Percentiles rank a stretch among this genome's conserved stretches.
Conservation (phyloP, 2,797 vertebrate genomes). For the Leontopithecus rosalia region DNA sequence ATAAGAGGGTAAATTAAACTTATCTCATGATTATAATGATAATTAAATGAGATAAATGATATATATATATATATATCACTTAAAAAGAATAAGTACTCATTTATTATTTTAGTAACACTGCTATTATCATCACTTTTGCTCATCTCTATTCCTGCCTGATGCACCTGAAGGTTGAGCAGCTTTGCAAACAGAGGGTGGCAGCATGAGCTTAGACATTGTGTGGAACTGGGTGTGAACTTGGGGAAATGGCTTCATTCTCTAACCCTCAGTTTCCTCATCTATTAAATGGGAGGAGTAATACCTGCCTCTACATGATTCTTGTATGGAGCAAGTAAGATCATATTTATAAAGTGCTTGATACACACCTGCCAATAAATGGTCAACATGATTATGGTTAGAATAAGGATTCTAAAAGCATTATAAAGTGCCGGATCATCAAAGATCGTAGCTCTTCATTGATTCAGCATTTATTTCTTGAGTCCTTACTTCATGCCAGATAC, state of each 20-base stretch:
- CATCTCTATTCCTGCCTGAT: not conserved
- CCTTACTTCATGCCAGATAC: not conserved
- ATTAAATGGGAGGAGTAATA: not conserved
- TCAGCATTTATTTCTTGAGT: not conserved
- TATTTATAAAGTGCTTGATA: not conserved
- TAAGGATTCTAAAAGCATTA: not conserved
- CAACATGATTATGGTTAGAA: not conserved
- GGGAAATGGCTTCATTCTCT: not conserved
- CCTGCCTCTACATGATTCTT: not conserved
- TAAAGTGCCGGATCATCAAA: not conserved
- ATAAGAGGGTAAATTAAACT: not conserved
- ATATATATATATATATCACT: not conserved
- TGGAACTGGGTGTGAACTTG: not conserved
- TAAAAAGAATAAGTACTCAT: not conserved
- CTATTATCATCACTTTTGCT: not conserved
- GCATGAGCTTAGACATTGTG: too few relatives aligned
- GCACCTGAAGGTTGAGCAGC: not conserved
- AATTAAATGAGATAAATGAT: not conserved
- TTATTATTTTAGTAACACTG: not conserved
- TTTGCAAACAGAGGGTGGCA: not conserved
- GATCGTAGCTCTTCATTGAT: not conserved
- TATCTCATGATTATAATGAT: not conserved
- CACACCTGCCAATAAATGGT: not conserved
- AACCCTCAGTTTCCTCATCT: not conserved
- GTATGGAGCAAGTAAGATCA: not conserved